Base-by-base conservation (phyloP, 1,140 invertebrate species). In the Drosophila chauvacae region DNA sequence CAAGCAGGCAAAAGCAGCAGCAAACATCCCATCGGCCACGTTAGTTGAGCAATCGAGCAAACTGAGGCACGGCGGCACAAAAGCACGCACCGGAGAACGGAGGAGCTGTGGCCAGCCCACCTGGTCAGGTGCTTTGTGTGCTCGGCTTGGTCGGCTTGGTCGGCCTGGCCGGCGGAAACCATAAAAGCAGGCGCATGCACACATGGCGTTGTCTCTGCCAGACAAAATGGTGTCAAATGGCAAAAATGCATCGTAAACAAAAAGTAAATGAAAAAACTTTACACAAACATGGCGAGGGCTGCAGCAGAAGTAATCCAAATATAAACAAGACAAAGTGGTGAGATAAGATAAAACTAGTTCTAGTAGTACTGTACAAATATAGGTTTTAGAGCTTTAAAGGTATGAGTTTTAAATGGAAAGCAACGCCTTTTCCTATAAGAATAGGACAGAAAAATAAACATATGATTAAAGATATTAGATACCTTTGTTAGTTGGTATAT, bases 201-300 rank as follows among this genome's bases (percentile, higher is more conserved):
- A 41, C 68, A 55, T 42, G 48, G 39, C 13, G 58, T 63, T 64
- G 63, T 69, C 69, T 51, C 59, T 63, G 84, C 64, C 71, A 83
- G 83, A 80, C 84, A 74, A 88, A 87, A 86, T 88, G 77, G 83
- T 88, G 83, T 88, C 83, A 83, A 88, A 87, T 87, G 84, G 74
- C 84, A 88, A 88, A 71, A 87, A 77, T 80, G 84, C 83, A 87
- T 73, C 84, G 83, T 80, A 87, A 86, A 82, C 62, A 68, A 73
- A 78, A 74, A 73, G 60, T 55, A 78, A 85, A 81, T 84, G 69
- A 60, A 65, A 79, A 68, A 79, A 44, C 60, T 63, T 71, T 48
- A 45, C 42, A 28, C 51, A 55, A 69, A 44, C 65, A 68, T 10
- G 33, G 42, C 55, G 62, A 78, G 80, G 75, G 74, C 41, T 44